Evolutionary conservation across 2,888 invertebrate species (phyloP).

Genomic region (Corbicula japonica): DNA sequence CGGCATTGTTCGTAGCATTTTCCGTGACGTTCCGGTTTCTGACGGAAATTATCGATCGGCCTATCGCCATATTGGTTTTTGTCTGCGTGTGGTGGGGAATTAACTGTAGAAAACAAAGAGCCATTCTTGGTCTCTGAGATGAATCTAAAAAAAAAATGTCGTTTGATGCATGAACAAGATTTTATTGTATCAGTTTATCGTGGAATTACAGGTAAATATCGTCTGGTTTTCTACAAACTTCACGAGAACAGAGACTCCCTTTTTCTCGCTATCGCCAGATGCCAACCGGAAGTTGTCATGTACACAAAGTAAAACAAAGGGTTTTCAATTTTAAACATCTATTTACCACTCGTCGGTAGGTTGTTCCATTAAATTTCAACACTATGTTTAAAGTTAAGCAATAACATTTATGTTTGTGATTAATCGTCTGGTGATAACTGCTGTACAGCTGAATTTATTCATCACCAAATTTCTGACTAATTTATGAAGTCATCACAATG

Average conservation of each 20-base stretch:
- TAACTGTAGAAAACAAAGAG: constrained; percentile 34
- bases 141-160: constrained; percentile 17
- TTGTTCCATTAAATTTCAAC: too few relatives aligned
- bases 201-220: constrained; percentile 10
- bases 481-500: too few relatives aligned
- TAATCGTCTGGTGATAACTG: too few relatives aligned
- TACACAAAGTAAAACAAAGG: constrained; percentile 64
- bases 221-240: constrained; percentile 5
- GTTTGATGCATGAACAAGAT: constrained; percentile 15
- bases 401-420: too few relatives aligned
- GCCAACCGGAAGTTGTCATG: constrained; percentile 61
- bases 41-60: constrained; percentile 43
- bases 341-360: too few relatives aligned
- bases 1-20: background rate
- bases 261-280: constrained; percentile 26
- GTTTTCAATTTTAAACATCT: constrained; percentile 7
- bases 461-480: too few relatives aligned
- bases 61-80: constrained; percentile 66
- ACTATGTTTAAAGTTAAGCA: too few relatives aligned
- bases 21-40: too few relatives aligned
- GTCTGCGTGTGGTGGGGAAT: constrained; percentile 49
- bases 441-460: too few relatives aligned
- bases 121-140: constrained; percentile 10
- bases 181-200: background rate
- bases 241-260: background rate